Conservation (phyloP, 2,888 invertebrate species). For the Tridacna gigas region DNA sequence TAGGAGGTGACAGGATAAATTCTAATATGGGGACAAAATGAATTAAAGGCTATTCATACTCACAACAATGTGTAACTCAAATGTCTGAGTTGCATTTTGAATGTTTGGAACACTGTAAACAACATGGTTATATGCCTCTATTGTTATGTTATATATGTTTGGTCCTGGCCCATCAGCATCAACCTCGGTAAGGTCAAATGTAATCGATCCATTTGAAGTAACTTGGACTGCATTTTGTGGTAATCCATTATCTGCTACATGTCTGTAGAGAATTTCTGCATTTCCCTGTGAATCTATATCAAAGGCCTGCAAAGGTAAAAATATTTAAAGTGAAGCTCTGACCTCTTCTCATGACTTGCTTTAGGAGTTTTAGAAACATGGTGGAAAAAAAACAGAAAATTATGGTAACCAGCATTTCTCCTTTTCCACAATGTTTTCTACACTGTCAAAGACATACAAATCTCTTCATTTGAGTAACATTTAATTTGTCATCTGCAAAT, state of each 20-base stretch:
- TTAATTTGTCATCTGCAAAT: too few species aligned
- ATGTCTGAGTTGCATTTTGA: neutral
- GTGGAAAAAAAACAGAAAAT: too few species aligned
- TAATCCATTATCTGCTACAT: too few species aligned
- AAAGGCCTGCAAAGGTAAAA: neutral
- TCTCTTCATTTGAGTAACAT: too few species aligned
- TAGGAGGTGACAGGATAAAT: too few species aligned
- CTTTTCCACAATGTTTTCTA: too few species aligned
- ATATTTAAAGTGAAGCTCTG: neutral
- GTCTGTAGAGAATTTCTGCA: neutral
- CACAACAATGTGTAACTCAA: slow-evolving; percentile 1
- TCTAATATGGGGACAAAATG: too few species aligned
- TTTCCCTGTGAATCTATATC: neutral
- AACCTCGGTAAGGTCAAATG: neutral
- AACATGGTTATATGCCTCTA: slow-evolving; percentile 5
- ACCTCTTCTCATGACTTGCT: too few species aligned
- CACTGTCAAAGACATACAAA: too few species aligned
- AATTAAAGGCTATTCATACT: neutral
- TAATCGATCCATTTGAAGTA: neutral
- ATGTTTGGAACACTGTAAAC: neutral
- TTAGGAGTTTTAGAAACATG: too few species aligned
- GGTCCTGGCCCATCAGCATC: neutral
- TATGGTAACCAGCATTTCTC: too few species aligned
- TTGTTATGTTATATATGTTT: neutral
- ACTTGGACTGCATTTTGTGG: neutral